Conservation (phyloP, 64 coral and sea anemone genomes). For the Stichodactyla mertensii region DNA sequence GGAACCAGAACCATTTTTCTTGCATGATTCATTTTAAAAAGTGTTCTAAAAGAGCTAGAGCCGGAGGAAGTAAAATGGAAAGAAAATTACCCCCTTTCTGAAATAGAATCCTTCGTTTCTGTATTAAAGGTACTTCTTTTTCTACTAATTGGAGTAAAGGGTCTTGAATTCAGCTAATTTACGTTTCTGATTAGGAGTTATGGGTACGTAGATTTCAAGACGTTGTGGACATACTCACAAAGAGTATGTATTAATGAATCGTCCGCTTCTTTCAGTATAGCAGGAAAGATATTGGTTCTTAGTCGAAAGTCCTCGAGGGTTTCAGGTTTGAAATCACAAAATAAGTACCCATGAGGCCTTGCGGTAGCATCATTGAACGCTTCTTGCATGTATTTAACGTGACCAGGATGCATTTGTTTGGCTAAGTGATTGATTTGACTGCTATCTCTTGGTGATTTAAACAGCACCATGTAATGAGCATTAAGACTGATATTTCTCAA, state of each 20-base stretch:
- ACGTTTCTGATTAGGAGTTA: constrained; percentile 1
- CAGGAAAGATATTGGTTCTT: constrained; percentile 33
- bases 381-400: background rate
- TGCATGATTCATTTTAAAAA: constrained; percentile 43
- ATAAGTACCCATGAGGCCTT: constrained; percentile 50
- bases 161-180: constrained; percentile 4
- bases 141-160: constrained; percentile 24
- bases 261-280: constrained; percentile 51
- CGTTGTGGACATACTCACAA: constrained; percentile 42
- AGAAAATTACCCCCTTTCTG: constrained; percentile 37
- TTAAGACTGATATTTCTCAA: constrained; percentile 6
- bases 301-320: constrained; percentile 24
- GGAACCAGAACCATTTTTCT: constrained; percentile 43
- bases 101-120: constrained; percentile 19
- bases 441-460: too few species aligned
- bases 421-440: too few species aligned
- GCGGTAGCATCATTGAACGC: constrained; percentile 24
- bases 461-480: constrained; percentile 33
- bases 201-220: constrained; percentile 33
- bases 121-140: constrained; percentile 4
- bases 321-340: constrained; percentile 56
- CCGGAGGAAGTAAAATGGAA: constrained; percentile 15
- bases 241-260: constrained; percentile 35
- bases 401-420: constrained; percentile 16
- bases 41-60: constrained; percentile 23